Evolutionary conservation across 2,113 vertebrate genomes (phyloP), one percentile per base, ranked within the genome.

Genomic region (Willisornis vidua): DNA sequence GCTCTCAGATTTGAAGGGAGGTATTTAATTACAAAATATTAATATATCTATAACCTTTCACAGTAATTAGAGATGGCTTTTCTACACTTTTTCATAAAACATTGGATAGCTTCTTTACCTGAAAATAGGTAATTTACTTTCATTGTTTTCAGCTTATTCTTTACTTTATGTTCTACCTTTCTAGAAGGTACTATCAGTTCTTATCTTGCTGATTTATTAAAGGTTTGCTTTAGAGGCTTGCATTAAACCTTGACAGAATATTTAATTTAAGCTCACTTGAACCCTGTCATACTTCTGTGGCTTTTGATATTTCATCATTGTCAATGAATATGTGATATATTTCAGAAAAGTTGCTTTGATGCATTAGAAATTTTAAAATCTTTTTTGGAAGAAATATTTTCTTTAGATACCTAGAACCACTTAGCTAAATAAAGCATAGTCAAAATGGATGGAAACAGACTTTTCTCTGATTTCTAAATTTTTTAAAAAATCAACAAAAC

Each of bases 401-500:
- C 6, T 78, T 86, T 57, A 26, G 7, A 31, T 75, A 58, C 20
- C 29, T 84, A 24, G 16, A 67, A 62, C 35, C 5, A n/a, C 10
- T 37, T 46, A 67, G 3, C 33, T 83, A 24, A 70, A 43, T 33
- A 70, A 55, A 81, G 45, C 4, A 19, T 14, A 35, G 9, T 7
- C 33, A 45, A 76, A 72, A 51, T 5, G 39, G 12, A 10, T 28
- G 48, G 17, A 70, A 83, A 71, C 25, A 45, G 3, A 83, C 6
- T 65, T 39, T 59, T 70, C 5, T 35, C 11, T 59, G 8, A 59
- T 37, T 33, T 62, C 25, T 57, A 26, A 6, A 7, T 37, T 68
- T 68, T 39, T 19, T 0, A 33, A 54, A 65, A 71, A 67, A 43
- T 1, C 3, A 73, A 29, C 4, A 68, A 80, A 23, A 1, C 1